Percentiles rank a stretch among this genome's conserved stretches.
Conservation (phyloP, 2,113 vertebrate genomes). For the Laterallus jamaicensis region DNA sequence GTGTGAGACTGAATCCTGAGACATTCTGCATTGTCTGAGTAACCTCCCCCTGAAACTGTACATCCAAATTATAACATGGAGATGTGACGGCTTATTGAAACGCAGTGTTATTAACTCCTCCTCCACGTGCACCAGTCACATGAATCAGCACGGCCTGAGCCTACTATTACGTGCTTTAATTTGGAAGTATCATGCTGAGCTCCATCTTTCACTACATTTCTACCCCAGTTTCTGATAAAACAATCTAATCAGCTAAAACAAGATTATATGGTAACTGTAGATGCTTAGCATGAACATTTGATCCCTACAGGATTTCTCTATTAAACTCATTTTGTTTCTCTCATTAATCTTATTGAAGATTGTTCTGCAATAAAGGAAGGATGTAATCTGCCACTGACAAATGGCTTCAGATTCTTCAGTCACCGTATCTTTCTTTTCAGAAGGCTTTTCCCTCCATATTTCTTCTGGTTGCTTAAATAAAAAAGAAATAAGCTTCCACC, state of each 20-base stretch:
- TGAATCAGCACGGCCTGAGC: background rate
- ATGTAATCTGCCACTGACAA: constrained; percentile 38
- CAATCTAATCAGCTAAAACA: constrained; percentile 31
- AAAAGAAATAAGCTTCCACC: background rate
- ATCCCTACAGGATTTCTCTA: constrained; percentile 14
- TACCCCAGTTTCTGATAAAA: background rate
- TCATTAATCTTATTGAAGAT: constrained; percentile 48
- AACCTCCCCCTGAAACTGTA: background rate
- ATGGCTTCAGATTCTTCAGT: background rate
- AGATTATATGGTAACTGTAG: constrained; percentile 10
- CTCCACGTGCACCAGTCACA: background rate
- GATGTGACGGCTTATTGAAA: background rate
- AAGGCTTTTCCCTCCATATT: background rate
- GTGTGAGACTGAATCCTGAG: background rate
- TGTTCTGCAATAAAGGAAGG: background rate
- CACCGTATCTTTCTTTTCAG: background rate
- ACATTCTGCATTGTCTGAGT: background rate
- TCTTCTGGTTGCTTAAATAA: background rate
- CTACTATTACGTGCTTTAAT: background rate
- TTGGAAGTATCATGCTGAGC: background rate
- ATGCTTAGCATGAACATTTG: background rate
- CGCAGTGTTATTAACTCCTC: constrained; percentile 1
- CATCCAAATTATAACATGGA: background rate
- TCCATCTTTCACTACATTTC: background rate
- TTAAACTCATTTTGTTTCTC: constrained; percentile 10